Conservation (phyloP, 2,888 invertebrate genomes). For the Amorpha juglandis region DNA sequence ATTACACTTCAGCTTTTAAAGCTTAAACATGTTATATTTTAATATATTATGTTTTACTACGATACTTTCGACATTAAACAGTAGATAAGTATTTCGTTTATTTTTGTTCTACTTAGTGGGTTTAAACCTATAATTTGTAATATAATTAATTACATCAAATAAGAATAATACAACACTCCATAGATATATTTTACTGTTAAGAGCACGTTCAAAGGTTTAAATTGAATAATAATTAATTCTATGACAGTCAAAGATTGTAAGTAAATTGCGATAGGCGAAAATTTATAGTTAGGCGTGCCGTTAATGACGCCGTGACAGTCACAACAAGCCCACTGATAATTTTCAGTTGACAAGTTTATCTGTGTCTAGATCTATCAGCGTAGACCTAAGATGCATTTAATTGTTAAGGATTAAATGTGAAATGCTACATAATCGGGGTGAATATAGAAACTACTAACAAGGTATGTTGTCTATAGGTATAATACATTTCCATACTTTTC, state of each 20-base stretch:
- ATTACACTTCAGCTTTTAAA: neutral
- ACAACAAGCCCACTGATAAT: conserved; percentile 13
- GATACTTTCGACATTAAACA: too few species aligned
- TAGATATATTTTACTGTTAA: too few species aligned
- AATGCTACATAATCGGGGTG: neutral
- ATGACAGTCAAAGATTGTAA: conserved; percentile 6
- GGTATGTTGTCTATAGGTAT: too few species aligned
- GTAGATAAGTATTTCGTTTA: too few species aligned
- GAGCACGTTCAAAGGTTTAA: neutral
- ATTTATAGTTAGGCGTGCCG: conserved; percentile 15
- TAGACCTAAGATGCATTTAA: neutral
- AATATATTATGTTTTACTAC: too few species aligned
- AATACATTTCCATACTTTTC: too few species aligned
- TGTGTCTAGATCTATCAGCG: conserved; percentile 15
- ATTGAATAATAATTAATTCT: neutral
- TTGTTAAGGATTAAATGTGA: neutral
- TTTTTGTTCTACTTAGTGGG: too few species aligned
- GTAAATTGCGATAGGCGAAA: conserved; percentile 7
- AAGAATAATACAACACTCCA: too few species aligned
- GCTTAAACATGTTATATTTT: conserved; percentile 35
- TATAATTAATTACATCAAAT: too few species aligned
- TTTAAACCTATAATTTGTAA: too few species aligned
- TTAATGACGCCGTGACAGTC: conserved; percentile 5
- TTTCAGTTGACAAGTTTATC: conserved; percentile 14
- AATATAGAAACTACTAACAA: neutral